Evolutionary conservation across 2,113 vertebrate species (phyloP).

Genomic region (Mobula birostris): DNA sequence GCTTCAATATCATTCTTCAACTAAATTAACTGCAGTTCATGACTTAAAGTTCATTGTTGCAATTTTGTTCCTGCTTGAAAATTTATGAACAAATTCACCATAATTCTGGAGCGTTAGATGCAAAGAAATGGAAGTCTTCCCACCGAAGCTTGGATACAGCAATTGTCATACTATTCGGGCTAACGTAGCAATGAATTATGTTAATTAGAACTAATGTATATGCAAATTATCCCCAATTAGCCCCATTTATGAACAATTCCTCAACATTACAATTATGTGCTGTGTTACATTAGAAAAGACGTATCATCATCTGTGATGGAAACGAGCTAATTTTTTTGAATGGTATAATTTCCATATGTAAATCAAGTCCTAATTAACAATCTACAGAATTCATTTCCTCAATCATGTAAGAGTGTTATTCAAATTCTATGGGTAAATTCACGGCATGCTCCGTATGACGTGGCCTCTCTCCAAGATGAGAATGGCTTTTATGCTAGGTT

Average conservation of each 20-base stretch:
- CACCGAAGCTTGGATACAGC: neutral
- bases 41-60: neutral
- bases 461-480: too few relatives aligned
- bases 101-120: neutral
- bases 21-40: neutral
- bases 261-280: neutral
- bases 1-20: neutral
- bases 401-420: neutral
- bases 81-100: neutral
- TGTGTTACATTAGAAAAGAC: neutral
- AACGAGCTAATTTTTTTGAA: constrained; percentile 19
- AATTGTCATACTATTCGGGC: neutral
- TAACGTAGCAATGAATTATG: neutral
- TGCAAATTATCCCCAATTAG: constrained; percentile 25
- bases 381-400: neutral
- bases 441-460: neutral
- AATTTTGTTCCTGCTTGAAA: neutral
- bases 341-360: constrained; percentile 20
- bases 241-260: constrained; percentile 25
- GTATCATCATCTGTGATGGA: neutral
- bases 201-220: constrained; percentile 8
- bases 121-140: neutral
- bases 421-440: neutral
- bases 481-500: too few relatives aligned
- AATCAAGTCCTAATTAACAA: neutral